Evolutionary conservation across 2,113 vertebrate genomes (phyloP).

Genomic region (Monopterus albus): DNA sequence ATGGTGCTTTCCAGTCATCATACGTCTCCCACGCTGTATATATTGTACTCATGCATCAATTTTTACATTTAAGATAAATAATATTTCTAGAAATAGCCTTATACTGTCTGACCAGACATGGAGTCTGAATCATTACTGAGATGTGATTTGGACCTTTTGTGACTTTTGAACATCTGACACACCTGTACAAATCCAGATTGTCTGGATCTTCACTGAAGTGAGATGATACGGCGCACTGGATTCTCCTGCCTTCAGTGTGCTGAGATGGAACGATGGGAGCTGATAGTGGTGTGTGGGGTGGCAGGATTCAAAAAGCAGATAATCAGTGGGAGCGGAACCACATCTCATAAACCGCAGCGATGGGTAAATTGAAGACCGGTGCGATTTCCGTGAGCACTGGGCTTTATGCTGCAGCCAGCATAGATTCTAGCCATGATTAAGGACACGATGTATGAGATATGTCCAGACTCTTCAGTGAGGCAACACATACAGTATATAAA

Average conservation of each 20-base stretch:
- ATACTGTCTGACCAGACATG: not conserved
- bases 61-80: no score
- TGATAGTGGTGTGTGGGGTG: not conserved
- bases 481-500: not conserved
- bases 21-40: no score
- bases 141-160: not conserved
- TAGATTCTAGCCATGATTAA: slow-evolving; percentile 46
- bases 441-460: slow-evolving; percentile 13
- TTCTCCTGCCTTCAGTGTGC: slow-evolving; percentile 12
- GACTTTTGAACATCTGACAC: no score
- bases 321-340: slow-evolving; percentile 47
- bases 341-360: not conserved
- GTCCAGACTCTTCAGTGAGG: slow-evolving; percentile 5
- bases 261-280: not conserved
- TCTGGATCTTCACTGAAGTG: slow-evolving; percentile 20
- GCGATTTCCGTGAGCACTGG: slow-evolving; percentile 41
- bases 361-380: slow-evolving; percentile 53
- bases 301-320: slow-evolving; percentile 33
- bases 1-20: no score
- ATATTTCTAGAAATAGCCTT: not conserved
- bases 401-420: slow-evolving; percentile 21
- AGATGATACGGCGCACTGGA: not conserved
- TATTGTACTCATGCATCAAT: no score
- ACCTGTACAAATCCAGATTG: not conserved
- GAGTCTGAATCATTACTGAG: not conserved